A percentile compares a stretch with the other conserved stretches of the same genome.
These are phyloP conservation scores for Hapalemur alaotrensis DNA, from an alignment of 2,797 vertebrate genomes.

Conservation along the genomic window DNA sequence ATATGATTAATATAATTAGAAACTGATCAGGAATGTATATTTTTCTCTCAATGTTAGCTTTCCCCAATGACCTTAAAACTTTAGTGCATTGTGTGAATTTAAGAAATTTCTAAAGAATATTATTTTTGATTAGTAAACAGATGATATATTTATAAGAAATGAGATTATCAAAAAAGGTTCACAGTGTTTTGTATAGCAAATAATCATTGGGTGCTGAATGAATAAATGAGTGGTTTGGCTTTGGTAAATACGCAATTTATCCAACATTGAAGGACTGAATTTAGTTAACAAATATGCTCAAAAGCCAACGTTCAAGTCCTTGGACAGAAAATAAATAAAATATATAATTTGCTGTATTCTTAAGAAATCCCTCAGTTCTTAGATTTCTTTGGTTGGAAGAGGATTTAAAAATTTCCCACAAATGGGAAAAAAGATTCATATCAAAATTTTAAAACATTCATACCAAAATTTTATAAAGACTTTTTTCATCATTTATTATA, in stretches of 20 bases:
- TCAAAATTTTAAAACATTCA: neutral
- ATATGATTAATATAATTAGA: neutral
- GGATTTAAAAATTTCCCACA: neutral
- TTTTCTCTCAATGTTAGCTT: neutral
- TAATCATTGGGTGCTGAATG: neutral
- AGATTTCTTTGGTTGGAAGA: neutral
- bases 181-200: neutral
- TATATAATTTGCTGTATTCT: neutral
- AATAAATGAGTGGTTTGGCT: neutral
- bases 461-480: neutral
- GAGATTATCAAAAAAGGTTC: neutral
- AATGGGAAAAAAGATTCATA: neutral
- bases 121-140: neutral
- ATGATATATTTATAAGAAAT: conserved; percentile 14
- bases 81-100: neutral
- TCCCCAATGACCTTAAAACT: neutral
- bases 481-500: neutral
- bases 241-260: neutral
- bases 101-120: neutral
- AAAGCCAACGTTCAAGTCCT: neutral
- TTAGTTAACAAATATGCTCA: neutral
- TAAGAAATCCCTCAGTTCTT: neutral
- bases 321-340: neutral
- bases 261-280: neutral
- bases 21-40: neutral